Percentiles rank a stretch among this genome's conserved stretches.
Conservation (phyloP, 2,888 invertebrate genomes). For the Sthenelais limicola region DNA sequence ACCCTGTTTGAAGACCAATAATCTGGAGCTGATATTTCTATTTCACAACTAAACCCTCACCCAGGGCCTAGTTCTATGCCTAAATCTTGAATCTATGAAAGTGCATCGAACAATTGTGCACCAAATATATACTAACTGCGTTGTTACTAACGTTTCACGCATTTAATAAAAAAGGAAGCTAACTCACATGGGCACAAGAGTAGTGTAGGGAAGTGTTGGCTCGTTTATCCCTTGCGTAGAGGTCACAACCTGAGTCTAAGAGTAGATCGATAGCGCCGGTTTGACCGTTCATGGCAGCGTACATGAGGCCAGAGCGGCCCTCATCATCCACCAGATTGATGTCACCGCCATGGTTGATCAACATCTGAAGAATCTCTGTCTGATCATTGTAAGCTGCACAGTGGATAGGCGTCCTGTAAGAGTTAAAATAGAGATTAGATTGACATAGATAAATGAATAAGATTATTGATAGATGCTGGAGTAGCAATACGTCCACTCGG, state of each 20-base stretch:
- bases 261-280: slow-evolving; percentile 57
- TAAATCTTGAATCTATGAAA: no score
- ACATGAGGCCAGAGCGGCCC: slow-evolving; percentile 77
- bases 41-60: no score
- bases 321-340: slow-evolving; percentile 75
- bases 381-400: slow-evolving; percentile 77
- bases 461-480: no score
- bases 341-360: slow-evolving; percentile 75
- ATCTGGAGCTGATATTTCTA: no score
- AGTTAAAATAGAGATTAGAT: no score
- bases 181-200: slow-evolving; percentile 76
- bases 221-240: slow-evolving; percentile 74
- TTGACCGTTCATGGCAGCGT: slow-evolving; percentile 76
- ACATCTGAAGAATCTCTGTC: slow-evolving; percentile 75
- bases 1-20: no score
- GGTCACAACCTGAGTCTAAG: slow-evolving; percentile 75
- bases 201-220: slow-evolving; percentile 79
- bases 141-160: background rate
- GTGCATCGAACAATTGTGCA: no score
- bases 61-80: no score
- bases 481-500: no score
- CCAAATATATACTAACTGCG: no score
- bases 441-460: no score
- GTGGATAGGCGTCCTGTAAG: slow-evolving; percentile 77
- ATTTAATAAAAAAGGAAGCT: no score